A percentile compares a stretch with the other conserved stretches of the same genome.
Evolutionary conservation across 1,140 invertebrate species (phyloP).

Genomic region (Cephus cinctus): DNA sequence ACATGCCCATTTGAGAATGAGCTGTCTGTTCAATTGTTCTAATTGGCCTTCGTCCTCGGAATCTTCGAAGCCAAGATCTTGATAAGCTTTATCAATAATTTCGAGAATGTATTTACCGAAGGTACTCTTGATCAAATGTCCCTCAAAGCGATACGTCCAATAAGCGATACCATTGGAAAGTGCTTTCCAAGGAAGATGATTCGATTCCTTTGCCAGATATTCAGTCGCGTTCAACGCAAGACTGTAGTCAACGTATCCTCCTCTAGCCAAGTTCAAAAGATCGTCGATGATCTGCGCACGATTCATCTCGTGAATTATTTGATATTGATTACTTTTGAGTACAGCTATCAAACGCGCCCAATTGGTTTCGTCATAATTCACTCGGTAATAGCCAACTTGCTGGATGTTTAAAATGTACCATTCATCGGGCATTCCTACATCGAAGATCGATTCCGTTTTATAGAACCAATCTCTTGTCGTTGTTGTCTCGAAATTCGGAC

Average conservation of each 20-base stretch:
- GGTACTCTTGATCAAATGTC: not conserved
- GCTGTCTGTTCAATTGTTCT: conserved; percentile 50
- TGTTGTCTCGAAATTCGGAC: conserved; percentile 14
- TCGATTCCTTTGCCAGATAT: conserved; percentile 60
- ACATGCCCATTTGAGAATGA: conserved; percentile 56
- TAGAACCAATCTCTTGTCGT: conserved; percentile 34
- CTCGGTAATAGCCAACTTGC: conserved; percentile 65
- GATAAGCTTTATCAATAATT: conserved; percentile 36
- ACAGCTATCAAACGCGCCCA: conserved; percentile 56
- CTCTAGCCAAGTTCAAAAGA: conserved; percentile 51
- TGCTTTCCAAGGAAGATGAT: conserved; percentile 52
- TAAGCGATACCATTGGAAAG: conserved; percentile 37
- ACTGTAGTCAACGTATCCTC: conserved; percentile 38
- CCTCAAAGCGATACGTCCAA: conserved; percentile 22
- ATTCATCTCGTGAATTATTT: conserved; percentile 59
- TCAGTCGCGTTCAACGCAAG: conserved; percentile 52
- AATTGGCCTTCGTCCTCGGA: conserved; percentile 44
- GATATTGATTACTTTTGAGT: conserved; percentile 47
- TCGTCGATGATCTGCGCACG: conserved; percentile 64
- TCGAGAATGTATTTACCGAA: conserved; percentile 12
- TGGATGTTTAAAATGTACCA: conserved; percentile 65
- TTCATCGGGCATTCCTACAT: too few species aligned
- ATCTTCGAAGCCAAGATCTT: conserved; percentile 45
- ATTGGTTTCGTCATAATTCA: conserved; percentile 61
- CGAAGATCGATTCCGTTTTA: too few species aligned